Conservation (phyloP, 2,797 vertebrate genomes). For the Anguilla pacifica region DNA sequence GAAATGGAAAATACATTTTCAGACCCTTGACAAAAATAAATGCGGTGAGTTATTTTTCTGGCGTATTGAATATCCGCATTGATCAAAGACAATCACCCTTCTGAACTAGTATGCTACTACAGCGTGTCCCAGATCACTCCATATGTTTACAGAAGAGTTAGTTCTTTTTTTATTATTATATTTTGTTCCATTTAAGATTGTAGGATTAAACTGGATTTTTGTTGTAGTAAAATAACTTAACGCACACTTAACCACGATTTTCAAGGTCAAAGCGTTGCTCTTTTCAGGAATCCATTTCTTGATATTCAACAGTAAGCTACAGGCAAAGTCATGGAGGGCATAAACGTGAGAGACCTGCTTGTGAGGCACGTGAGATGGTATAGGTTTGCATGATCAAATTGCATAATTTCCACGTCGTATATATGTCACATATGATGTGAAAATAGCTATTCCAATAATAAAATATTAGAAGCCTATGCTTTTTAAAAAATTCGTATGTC, state of each 20-base stretch:
- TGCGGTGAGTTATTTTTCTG: conserved; percentile 62
- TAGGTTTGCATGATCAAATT: not conserved
- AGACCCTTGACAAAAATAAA: conserved; percentile 74
- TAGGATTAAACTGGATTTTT: not conserved
- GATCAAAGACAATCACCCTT: not conserved
- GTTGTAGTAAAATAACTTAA: not conserved
- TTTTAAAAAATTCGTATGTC: conserved; percentile 54
- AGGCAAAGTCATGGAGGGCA: not conserved
- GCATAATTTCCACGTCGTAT: not conserved
- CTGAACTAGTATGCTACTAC: not conserved
- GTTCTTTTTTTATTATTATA: too few species aligned
- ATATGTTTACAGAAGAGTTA: not conserved
- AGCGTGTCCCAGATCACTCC: not conserved
- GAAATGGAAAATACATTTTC: conserved; percentile 76
- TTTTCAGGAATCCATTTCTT: conserved; percentile 35
- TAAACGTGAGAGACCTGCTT: not conserved
- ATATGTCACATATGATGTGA: too few species aligned
- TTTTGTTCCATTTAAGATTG: not conserved
- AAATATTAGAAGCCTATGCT: conserved; percentile 40
- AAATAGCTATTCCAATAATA: too few species aligned
- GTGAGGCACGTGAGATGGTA: not conserved
- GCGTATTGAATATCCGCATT: not conserved
- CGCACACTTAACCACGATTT: not conserved
- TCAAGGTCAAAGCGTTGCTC: conserved; percentile 45
- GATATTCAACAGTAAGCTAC: not conserved